Conservation (phyloP, 1,140 invertebrate species). For the Sesamia nonagrioides region DNA sequence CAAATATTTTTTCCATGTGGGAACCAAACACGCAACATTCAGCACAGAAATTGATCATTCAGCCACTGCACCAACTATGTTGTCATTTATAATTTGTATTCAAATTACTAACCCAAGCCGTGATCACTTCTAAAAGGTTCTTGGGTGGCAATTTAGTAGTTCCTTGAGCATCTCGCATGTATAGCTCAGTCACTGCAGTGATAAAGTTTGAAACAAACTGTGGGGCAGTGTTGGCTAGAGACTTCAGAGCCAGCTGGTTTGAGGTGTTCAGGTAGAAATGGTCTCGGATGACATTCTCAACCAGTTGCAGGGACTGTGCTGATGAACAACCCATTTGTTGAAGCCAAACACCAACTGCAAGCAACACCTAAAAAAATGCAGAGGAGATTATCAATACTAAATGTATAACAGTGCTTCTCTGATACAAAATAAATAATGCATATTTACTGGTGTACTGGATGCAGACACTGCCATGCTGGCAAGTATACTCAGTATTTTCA, state of each 20-base stretch:
- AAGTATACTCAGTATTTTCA: slow-evolving; percentile 92
- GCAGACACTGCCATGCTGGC: slow-evolving; percentile 93
- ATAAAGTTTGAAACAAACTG: slow-evolving; percentile 94
- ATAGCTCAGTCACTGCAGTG: slow-evolving; percentile 93
- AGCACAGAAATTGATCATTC: too few species aligned
- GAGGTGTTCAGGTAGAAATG: slow-evolving; percentile 92
- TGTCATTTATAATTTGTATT: background rate
- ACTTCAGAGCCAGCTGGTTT: slow-evolving; percentile 89
- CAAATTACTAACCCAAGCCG: slow-evolving; percentile 88
- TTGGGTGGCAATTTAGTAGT: slow-evolving; percentile 87
- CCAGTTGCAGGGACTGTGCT: slow-evolving; percentile 90
- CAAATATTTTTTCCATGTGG: too few species aligned
- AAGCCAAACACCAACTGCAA: slow-evolving; percentile 94
- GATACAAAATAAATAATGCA: background rate
- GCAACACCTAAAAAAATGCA: slow-evolving; percentile 86
- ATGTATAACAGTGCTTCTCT: too few species aligned
- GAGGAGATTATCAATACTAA: too few species aligned
- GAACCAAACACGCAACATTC: too few species aligned
- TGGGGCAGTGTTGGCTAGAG: slow-evolving; percentile 91
- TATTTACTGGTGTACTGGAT: slow-evolving; percentile 89
- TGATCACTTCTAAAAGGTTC: slow-evolving; percentile 89
- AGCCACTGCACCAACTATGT: background rate
- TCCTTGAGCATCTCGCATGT: slow-evolving; percentile 85
- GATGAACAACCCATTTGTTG: slow-evolving; percentile 94
- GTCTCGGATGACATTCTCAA: slow-evolving; percentile 92